phyloP scores from a whole-genome alignment of 2,888 invertebrate species.

The Eremobia ochroleuca region DNA sequence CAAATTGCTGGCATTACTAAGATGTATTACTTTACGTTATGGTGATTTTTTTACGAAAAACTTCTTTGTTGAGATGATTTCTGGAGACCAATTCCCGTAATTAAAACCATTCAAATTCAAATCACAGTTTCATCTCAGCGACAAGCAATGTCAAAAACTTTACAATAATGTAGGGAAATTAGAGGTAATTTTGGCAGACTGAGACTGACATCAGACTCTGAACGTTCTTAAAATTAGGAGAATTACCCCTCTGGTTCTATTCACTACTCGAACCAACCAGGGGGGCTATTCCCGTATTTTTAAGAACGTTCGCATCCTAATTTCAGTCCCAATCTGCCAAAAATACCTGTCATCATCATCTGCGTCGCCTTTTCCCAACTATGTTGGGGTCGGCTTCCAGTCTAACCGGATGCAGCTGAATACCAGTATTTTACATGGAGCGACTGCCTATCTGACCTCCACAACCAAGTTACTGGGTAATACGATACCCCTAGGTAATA shows the following conservation, averaged over 20 bases:
- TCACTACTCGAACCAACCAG: neutral
- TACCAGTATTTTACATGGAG: too few relatives aligned
- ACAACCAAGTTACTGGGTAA: too few relatives aligned
- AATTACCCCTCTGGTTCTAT: neutral
- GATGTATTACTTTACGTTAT: slow-evolving; percentile 19
- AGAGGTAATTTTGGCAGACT: neutral
- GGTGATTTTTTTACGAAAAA: slow-evolving; percentile 8
- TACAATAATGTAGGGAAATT: neutral
- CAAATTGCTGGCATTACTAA: slow-evolving; percentile 30
- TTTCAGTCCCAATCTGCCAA: neutral
- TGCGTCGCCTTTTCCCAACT: too few relatives aligned
- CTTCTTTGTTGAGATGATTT: neutral
- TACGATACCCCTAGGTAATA: too few relatives aligned
- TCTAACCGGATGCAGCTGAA: too few relatives aligned
- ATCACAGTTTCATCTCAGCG: neutral
- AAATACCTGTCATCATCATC: too few relatives aligned
- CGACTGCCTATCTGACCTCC: too few relatives aligned
- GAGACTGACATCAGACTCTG: too few relatives aligned
- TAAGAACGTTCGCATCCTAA: neutral
- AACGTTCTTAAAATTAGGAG: too few relatives aligned
- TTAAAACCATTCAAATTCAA: neutral
- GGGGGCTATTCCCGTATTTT: too few relatives aligned
- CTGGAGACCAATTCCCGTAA: neutral
- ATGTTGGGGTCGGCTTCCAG: too few relatives aligned
- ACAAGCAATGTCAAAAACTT: neutral